Evolutionary conservation across 2,888 invertebrate species (phyloP).

Genomic region (Amitus sp.): DNA sequence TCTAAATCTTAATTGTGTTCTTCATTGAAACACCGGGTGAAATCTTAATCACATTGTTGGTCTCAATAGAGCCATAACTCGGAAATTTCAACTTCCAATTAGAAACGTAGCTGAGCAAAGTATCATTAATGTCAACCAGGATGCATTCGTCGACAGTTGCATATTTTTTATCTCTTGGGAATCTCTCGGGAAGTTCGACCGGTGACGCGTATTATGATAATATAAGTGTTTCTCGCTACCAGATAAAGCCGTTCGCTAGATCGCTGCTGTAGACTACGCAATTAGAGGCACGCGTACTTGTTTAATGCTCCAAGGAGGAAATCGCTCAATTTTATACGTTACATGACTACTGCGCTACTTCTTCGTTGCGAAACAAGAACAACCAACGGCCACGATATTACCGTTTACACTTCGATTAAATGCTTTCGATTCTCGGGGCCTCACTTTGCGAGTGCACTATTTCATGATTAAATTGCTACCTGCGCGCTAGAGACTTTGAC

Average conservation of each 20-base stretch:
- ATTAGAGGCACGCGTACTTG: constrained; percentile 36
- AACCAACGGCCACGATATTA: constrained; percentile 17
- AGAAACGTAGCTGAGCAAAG: neutral
- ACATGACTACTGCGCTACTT: constrained; percentile 18
- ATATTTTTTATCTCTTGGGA: constrained; percentile 20
- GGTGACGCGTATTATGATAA: constrained; percentile 24
- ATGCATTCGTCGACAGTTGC: neutral
- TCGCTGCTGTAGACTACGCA: constrained; percentile 21
- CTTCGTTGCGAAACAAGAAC: constrained; percentile 19
- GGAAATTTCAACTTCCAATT: neutral
- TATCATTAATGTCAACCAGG: neutral
- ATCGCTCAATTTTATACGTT: constrained; percentile 27
- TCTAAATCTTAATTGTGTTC: neutral
- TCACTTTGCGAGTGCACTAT: constrained; percentile 19
- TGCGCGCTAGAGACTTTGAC: constrained; percentile 11
- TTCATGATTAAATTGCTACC: constrained; percentile 23
- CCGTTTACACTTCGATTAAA: constrained; percentile 30
- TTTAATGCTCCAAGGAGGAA: constrained; percentile 25
- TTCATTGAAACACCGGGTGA: neutral
- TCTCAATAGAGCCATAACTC: neutral
- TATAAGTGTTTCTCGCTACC: constrained; percentile 22
- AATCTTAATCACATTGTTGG: neutral
- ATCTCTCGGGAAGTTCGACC: constrained; percentile 9
- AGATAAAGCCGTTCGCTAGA: constrained; percentile 32
- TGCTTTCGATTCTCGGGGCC: constrained; percentile 5